Evolutionary conservation across 1,140 invertebrate genomes (phyloP).

Genomic region (Drosophila ananassae): DNA sequence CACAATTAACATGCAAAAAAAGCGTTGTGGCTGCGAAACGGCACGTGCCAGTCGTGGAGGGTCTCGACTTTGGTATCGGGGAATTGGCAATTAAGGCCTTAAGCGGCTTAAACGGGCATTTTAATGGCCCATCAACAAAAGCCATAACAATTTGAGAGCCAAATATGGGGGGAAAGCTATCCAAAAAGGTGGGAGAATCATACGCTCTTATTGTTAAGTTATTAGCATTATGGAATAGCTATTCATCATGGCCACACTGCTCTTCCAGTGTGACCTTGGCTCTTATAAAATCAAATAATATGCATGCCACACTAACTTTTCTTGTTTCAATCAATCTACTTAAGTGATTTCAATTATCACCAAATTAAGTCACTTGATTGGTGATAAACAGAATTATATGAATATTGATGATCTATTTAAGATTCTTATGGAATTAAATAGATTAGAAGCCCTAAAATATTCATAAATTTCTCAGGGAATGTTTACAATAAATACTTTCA

Average conservation of each 20-base stretch:
- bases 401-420: conserved; percentile 23
- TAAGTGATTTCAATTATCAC: conserved; percentile 8
- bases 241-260: no score
- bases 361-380: conserved; percentile 22
- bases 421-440: background rate
- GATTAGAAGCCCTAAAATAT: background rate
- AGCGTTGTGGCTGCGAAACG: background rate
- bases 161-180: background rate
- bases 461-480: background rate
- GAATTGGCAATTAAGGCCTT: conserved; percentile 38
- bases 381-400: conserved; percentile 4
- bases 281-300: background rate
- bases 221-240: no score
- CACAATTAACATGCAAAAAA: background rate
- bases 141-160: background rate
- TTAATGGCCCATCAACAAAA: conserved; percentile 20
- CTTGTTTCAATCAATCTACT: background rate
- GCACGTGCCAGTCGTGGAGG: conserved; percentile 24
- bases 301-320: background rate
- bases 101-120: conserved; percentile 35
- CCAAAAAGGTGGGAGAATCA: no score
- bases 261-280: background rate
- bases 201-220: no score
- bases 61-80: conserved; percentile 2
- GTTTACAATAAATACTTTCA: no score